Percentiles rank a stretch among this genome's conserved stretches.
Evolutionary conservation across 2,888 invertebrate species (phyloP).

Genomic region (Esperia sulphurella): DNA sequence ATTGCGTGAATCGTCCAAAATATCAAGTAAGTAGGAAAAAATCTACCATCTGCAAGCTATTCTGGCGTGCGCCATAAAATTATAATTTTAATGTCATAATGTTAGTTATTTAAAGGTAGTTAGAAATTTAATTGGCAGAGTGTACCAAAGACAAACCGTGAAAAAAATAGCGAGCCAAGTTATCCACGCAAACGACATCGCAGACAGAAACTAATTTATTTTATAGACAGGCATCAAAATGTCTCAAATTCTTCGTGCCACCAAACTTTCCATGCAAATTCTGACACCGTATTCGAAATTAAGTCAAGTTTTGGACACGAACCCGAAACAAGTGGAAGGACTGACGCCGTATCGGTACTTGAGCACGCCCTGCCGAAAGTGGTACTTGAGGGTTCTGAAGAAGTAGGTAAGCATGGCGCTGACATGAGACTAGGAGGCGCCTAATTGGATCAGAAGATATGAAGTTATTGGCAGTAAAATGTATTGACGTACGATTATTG

Average conservation of each 20-base stretch:
- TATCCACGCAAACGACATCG: too few relatives aligned
- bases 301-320: constrained; percentile 33
- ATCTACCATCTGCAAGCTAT: too few relatives aligned
- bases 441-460: neutral
- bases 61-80: too few relatives aligned
- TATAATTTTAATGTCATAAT: too few relatives aligned
- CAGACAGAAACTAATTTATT: too few relatives aligned
- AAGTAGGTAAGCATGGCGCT: neutral
- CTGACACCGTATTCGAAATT: constrained; percentile 25
- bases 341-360: constrained; percentile 31
- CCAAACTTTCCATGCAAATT: constrained; percentile 16
- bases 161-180: too few relatives aligned
- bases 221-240: too few relatives aligned
- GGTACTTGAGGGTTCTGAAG: neutral
- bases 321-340: constrained; percentile 17
- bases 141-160: too few relatives aligned
- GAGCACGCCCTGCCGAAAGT: constrained; percentile 27
- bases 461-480: neutral
- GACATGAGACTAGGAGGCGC: neutral
- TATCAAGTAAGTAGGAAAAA: too few relatives aligned
- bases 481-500: neutral
- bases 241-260: neutral
- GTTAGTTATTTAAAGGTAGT: too few relatives aligned
- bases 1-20: too few relatives aligned
- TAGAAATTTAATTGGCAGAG: too few relatives aligned